Conservation (phyloP, 92 coral and sea anemone species). For the Porites evermanni region DNA sequence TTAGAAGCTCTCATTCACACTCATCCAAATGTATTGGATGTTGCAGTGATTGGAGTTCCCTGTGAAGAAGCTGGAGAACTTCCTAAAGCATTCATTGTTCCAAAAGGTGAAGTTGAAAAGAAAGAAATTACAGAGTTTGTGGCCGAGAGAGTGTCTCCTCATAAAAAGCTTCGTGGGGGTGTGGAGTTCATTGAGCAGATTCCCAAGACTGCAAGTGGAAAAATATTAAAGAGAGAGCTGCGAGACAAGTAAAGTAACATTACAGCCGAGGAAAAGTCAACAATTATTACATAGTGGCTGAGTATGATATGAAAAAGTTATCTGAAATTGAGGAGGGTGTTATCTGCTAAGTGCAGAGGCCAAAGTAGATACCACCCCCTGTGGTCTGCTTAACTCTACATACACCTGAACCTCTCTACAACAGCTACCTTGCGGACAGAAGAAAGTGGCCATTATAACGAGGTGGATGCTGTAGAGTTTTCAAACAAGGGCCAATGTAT, state of each 20-base stretch:
- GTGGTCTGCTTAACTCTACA: no score
- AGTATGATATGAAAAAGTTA: no score
- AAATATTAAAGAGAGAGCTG: conserved; percentile 61
- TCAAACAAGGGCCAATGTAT: no score
- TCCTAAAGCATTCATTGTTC: conserved; percentile 78
- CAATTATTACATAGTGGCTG: no score
- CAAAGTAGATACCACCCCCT: no score
- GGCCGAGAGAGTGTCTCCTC: conserved; percentile 53
- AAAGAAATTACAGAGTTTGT: conserved; percentile 59
- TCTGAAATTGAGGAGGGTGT: no score
- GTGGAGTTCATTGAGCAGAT: conserved; percentile 72
- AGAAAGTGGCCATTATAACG: no score
- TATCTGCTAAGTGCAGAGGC: no score
- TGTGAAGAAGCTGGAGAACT: conserved; percentile 66
- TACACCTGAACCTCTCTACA: no score
- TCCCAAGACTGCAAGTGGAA: conserved; percentile 79
- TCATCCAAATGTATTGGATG: conserved; percentile 77
- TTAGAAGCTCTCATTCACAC: conserved; percentile 64
- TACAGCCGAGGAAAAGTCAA: no score
- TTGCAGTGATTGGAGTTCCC: conserved; percentile 75
- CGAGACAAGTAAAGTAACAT: conserved; percentile 13
- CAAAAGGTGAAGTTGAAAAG: conserved; percentile 34
- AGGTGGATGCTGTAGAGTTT: no score
- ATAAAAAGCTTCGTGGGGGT: conserved; percentile 70
- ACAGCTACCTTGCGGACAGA: no score